Base-by-base conservation (phyloP, 2,113 vertebrate genomes). In the Ascaphus truei region DNA sequence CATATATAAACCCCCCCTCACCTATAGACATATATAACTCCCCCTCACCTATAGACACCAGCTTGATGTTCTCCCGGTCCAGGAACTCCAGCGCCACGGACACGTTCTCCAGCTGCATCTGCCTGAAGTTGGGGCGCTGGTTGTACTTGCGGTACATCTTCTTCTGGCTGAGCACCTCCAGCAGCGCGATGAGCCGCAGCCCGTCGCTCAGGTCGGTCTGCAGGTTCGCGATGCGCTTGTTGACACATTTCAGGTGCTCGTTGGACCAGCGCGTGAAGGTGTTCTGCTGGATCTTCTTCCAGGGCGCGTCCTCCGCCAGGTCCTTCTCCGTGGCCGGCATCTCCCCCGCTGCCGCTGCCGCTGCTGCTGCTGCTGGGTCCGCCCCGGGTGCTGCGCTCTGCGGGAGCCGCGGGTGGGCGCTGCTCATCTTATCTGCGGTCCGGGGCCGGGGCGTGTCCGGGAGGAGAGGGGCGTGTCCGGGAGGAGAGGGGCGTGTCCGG, bases 81-180 rank as follows among this genome's bases (percentile, higher is more conserved):
- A 93, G 81, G 80, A 93, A 93, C 84, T 93, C 92, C 77, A 93
- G 80, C 0, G 90, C 92, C 86, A 93, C 92, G 7, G 92, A 93
- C 72, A 93, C 92, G 83, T 93, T 93, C 85, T 93, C 92, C 84
- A 93, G 87, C 83, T 93, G 91, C 92, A 93, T 93, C 84, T 94
- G 92, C 43, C 92, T 84, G 84, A 93, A 93, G 41, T 88, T 93
- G 80, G 92, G 92, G 76, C 92, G 88, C 80, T 91, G 84, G 86
- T 93, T 91, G 86, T 92, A 93, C 77, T 93, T 93, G 79, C 91
- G 75, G 74, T 89, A 92, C 92, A 93, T 93, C 88, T 93, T 93
- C 84, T 93, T 93, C 91, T 93, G 92, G 74, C 89, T 91, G 75
- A 93, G 84, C 47, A 93, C 92, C 81, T 93, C 92, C 75, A 93